A percentile compares a stretch with the other conserved stretches of the same genome.
Conservation (phyloP, 2,797 vertebrate species). For the Somateria mollissima region DNA sequence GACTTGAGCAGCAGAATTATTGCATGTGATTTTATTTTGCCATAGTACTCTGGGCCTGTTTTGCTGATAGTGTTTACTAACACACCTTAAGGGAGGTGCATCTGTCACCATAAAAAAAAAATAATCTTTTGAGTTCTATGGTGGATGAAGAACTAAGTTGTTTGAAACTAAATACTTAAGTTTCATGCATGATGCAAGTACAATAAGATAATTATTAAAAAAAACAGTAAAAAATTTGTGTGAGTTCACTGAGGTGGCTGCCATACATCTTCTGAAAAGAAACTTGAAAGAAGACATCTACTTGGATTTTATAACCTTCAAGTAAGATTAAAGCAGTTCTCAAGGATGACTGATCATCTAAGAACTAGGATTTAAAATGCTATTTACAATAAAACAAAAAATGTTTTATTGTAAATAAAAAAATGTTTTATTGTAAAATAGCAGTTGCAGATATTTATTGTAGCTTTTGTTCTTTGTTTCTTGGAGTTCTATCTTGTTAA, state of each 20-base stretch:
- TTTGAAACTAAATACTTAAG: not conserved
- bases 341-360: not conserved
- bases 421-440: not conserved
- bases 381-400: not conserved
- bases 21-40: not conserved
- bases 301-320: not conserved
- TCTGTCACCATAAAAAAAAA: not conserved
- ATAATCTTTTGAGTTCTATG: not conserved
- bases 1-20: conserved; percentile 8
- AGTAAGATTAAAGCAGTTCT: not conserved
- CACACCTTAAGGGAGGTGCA: not conserved
- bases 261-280: not conserved
- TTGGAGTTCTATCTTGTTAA: not conserved
- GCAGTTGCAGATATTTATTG: not conserved
- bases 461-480: not conserved
- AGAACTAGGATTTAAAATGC: not conserved
- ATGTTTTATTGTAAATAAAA: not conserved
- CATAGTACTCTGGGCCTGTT: not conserved
- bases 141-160: not conserved
- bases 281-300: not conserved
- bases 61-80: not conserved
- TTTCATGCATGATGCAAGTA: not conserved
- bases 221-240: not conserved
- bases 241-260: not conserved
- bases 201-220: not conserved